Percentiles rank a stretch among this genome's conserved stretches.
Evolutionary conservation across 2,888 invertebrate genomes (phyloP).

Genomic region (Gymnosoma rotundatum): DNA sequence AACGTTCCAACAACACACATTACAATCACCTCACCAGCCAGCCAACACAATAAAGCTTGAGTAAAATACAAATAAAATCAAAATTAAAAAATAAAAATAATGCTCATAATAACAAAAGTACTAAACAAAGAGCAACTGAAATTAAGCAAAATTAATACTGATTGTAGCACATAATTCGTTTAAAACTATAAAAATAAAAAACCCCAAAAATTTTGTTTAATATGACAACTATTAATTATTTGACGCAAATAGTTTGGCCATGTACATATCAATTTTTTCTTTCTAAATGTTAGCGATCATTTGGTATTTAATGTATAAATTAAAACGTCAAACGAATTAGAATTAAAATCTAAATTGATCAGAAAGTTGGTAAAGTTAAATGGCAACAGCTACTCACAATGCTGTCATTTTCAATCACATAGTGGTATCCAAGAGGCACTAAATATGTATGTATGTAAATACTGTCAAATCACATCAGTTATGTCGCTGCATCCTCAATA

Average conservation of each 20-base stretch:
- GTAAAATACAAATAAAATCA: constrained; percentile 33
- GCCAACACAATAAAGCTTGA: constrained; percentile 39
- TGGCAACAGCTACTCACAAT: too few relatives aligned
- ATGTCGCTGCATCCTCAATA: too few relatives aligned
- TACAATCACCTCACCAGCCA: constrained; percentile 54
- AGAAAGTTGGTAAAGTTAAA: too few relatives aligned
- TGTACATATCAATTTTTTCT: not conserved
- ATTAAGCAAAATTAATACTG: constrained; percentile 18
- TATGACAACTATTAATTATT: not conserved
- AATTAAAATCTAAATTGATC: too few relatives aligned
- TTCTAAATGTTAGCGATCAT: not conserved
- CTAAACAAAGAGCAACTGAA: constrained; percentile 31
- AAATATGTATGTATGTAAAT: too few relatives aligned
- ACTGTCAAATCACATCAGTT: too few relatives aligned
- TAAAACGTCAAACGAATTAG: too few relatives aligned
- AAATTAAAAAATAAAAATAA: constrained; percentile 28
- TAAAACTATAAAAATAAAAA: not conserved
- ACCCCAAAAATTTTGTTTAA: not conserved
- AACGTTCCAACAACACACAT: constrained; percentile 53
- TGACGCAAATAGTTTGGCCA: not conserved
- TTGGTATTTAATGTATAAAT: too few relatives aligned
- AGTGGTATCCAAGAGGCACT: too few relatives aligned
- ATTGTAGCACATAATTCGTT: constrained; percentile 18
- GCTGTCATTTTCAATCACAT: too few relatives aligned
- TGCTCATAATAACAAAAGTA: constrained; percentile 19